Base-by-base conservation (phyloP, 2,888 invertebrate species). In the Drosophila vallismaia region DNA sequence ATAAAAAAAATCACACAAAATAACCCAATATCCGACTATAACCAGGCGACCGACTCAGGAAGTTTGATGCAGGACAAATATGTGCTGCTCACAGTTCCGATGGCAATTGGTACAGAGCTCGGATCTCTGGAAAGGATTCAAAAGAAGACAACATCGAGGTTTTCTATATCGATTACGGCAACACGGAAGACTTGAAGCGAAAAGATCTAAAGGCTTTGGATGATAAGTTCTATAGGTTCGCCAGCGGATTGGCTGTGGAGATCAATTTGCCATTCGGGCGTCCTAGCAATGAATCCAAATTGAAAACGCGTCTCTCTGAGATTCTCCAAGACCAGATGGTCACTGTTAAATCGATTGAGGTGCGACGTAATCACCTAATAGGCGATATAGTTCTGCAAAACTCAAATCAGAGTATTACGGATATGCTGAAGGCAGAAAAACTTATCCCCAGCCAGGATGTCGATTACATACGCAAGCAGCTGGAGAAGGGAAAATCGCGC, bases 51-150 rank as follows among this genome's bases (percentile, higher is more conserved):
- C 74, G 88, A 1, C 76, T 93, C 0, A 83, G 92, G 0, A 90
- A 89, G 42, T 93, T 93, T 44, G 92, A 93, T 71, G 89, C 91
- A 1, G 94, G 93, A 33, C 89, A 88, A 2, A 68, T 95, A 0
- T 96, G 95, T 85, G 95, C 94, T 0, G 94, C 93, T 0, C 93
- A 93, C 52, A 93, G 94, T 3, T 83, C 81, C 0, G 95, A 95
- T 88, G 93, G 93, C 2, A 94, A 94, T 88, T 96, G 95, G 95
- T 95, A 95, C 86, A 93, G 96, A 48, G 95, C 93, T 3, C 93
- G 92, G 68, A 92, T 95, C 19, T 38, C 92, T 9, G 73, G 77
- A 48, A 81, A 79, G 56, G 81, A 93, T 12, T 89, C 90, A 0
- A 91, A 91, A 14, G 67, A 57, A 1, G 28, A 59, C 0, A 67